Evolutionary conservation across 2,113 vertebrate species (phyloP).

Genomic region (Capreolus pygargus): DNA sequence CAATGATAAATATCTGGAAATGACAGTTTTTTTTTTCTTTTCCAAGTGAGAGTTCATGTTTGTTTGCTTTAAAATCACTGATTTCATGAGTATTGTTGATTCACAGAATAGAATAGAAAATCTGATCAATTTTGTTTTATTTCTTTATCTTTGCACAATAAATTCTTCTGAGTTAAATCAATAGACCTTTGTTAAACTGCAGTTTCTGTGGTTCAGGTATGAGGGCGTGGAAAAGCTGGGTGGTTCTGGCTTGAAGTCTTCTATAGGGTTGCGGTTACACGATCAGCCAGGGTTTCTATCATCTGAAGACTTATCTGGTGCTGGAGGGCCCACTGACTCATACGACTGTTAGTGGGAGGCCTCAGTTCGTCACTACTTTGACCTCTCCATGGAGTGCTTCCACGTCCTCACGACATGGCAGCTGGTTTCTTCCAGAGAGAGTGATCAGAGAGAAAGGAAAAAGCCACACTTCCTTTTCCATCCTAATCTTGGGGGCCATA

Average conservation of each 20-base stretch:
- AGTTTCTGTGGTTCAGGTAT: not conserved
- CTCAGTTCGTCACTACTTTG: fast-evolving
- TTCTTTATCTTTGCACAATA: not conserved
- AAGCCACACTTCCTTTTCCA: not conserved
- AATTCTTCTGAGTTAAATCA: not conserved
- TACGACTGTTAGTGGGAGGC: not conserved
- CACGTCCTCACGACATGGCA: fast-evolving
- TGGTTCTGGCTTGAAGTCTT: not conserved
- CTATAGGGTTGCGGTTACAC: not conserved
- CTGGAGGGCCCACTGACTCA: not conserved
- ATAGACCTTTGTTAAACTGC: not conserved
- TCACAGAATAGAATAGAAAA: not conserved
- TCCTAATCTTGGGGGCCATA: not conserved
- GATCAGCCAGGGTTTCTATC: not conserved
- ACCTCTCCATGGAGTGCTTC: not conserved
- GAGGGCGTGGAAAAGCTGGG: not conserved
- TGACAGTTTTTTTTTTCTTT: not conserved
- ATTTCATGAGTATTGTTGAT: not conserved
- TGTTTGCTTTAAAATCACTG: not conserved
- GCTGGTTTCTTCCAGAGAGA: not conserved
- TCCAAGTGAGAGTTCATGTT: not conserved
- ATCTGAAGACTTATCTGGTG: not conserved
- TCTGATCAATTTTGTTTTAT: not conserved
- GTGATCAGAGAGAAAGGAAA: not conserved
- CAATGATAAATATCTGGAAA: not conserved